Evolutionary conservation across 1,140 invertebrate genomes (phyloP), one percentile per base, ranked within the genome.

Genomic region (Stegodyphus dumicola): DNA sequence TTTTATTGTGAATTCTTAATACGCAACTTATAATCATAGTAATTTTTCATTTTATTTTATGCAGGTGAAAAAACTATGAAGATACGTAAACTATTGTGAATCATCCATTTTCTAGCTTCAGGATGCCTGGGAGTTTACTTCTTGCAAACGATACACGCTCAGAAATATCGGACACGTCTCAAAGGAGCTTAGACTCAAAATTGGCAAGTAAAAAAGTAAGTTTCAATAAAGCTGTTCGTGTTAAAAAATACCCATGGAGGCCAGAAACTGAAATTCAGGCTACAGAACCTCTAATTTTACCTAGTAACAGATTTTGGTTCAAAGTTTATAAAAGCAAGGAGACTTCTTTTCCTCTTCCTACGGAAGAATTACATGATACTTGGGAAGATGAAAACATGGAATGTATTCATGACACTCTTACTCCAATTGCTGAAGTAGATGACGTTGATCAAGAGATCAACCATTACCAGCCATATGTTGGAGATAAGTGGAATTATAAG

Each of bases 281-380:
- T n/a, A 6, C 64, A 75, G 80, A 83, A 13, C 80, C 74, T 83
- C 54, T 83, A 51, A 83, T 60, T 66, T 66, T 83, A 75, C 85
- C 85, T 11, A 79, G 71, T 33, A 81, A 86, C 6, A 75, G 74
- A 70, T 86, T 86, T 67, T 86, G 85, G 85, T 86, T 86, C 49
- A 86, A 86, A 65, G 85, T 86, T n/a, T 81, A 86, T 70, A 86
- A 81, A 77, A 48, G 6, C 48, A 18, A 67, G 56, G 9, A 83
- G 10, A 48, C 33, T 66, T n/a, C 5, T 15, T 15, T 48, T 51
- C 11, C 71, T 52, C 53, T 60, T 2, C 13, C 13, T 53, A 7
- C 48, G 51, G 33, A 33, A 33, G 33, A 33, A 33, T 3, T 33
- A 3, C 33, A 33, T 33, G 66, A 53, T 51, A 51, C 56, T n/a